Evolutionary conservation across 1,140 invertebrate genomes (phyloP).

Genomic region (Drosophila tristis): DNA sequence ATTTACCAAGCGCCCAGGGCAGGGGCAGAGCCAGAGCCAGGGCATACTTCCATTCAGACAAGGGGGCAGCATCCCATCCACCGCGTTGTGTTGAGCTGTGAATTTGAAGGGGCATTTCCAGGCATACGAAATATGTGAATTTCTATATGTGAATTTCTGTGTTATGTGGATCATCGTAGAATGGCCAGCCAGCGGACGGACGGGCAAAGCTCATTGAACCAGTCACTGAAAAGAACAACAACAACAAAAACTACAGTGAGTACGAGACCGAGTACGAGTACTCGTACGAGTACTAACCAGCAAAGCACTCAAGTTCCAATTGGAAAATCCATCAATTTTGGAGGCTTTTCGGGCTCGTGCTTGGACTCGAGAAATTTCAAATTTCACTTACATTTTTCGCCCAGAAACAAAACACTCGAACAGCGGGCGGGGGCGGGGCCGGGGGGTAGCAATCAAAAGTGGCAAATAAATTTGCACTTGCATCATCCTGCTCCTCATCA

Average conservation of each 20-base stretch:
- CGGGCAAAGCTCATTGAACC: conserved; percentile 35
- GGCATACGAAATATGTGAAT: conserved; percentile 13
- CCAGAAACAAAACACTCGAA: too few relatives aligned
- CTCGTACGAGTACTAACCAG: conserved; percentile 39
- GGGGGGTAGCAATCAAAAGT: conserved; percentile 57
- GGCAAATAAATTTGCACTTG: conserved; percentile 82
- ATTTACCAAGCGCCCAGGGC: neutral
- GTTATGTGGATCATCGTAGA: neutral
- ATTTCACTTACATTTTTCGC: conserved; percentile 50
- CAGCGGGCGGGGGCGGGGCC: neutral
- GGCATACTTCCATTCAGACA: too few relatives aligned
- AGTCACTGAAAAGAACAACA: neutral
- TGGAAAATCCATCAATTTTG: conserved; percentile 54
- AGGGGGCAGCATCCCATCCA: too few relatives aligned
- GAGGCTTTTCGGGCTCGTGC: conserved; percentile 33
- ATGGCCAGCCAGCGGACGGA: conserved; percentile 12
- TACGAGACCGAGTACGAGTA: too few relatives aligned
- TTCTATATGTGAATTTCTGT: conserved; percentile 33
- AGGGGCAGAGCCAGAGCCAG: neutral
- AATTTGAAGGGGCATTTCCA: conserved; percentile 14
- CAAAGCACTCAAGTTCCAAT: conserved; percentile 50
- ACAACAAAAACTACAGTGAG: neutral
- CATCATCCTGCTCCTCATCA: conserved; percentile 57
- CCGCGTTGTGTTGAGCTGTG: conserved; percentile 28
- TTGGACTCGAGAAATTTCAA: conserved; percentile 28